A percentile compares a stretch with the other conserved stretches of the same genome.
Evolutionary conservation across 2,797 vertebrate species (phyloP).

Genomic region (Gymnothorax javanicus): DNA sequence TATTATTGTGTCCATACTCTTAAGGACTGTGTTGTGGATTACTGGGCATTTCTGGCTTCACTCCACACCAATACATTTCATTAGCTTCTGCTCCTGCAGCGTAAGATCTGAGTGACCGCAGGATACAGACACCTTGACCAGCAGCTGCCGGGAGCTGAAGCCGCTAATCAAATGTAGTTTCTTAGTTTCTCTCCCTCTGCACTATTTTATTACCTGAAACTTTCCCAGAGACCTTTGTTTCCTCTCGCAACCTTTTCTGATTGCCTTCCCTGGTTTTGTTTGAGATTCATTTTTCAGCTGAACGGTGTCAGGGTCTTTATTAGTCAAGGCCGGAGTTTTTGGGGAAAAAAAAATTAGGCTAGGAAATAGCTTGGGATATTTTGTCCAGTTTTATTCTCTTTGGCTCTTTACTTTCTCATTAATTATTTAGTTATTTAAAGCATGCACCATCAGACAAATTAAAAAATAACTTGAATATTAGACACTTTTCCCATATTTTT

Average conservation of each 20-base stretch:
- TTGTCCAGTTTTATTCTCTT: background rate
- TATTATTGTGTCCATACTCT: no score
- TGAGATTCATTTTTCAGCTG: background rate
- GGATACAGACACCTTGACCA: background rate
- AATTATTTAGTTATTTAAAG: background rate
- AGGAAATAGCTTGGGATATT: background rate
- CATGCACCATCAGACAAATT: no score
- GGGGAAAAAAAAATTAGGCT: background rate
- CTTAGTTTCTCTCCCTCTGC: background rate
- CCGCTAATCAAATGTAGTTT: background rate
- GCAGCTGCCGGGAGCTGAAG: background rate
- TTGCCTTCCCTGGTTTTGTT: background rate
- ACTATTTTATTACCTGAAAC: background rate
- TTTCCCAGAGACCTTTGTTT: background rate
- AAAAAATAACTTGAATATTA: no score
- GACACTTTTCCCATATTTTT: no score
- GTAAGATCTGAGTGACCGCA: background rate
- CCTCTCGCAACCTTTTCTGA: background rate
- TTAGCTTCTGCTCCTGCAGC: background rate
- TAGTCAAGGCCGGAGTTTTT: background rate
- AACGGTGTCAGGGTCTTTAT: background rate
- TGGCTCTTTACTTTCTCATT: no score
- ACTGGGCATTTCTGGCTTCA: background rate
- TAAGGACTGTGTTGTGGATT: background rate
- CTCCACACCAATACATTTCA: background rate